Conservation (phyloP, 2,113 vertebrate genomes). For the Phyllopteryx taeniolatus region DNA sequence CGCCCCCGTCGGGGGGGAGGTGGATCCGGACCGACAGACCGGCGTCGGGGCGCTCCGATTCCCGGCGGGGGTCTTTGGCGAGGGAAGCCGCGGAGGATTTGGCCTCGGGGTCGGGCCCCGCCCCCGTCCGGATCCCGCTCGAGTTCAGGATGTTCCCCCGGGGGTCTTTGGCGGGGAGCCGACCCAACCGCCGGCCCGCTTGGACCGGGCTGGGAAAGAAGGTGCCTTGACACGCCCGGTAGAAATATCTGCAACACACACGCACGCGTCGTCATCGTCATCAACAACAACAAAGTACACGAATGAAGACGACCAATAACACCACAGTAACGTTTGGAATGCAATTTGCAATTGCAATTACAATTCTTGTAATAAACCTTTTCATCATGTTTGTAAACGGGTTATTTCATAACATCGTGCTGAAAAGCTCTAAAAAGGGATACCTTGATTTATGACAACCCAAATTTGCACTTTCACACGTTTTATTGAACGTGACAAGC, state of each 20-base stretch:
- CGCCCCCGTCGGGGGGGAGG: constrained; percentile 55
- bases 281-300: background rate
- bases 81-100: constrained; percentile 27
- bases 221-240: constrained; percentile 86
- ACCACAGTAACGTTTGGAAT: background rate
- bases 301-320: background rate
- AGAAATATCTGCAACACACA: constrained; percentile 80
- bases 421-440: too few species aligned
- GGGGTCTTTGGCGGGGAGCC: constrained; percentile 54
- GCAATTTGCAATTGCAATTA: too few species aligned
- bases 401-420: too few species aligned
- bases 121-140: constrained; percentile 45
- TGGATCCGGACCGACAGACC: constrained; percentile 70
- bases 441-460: too few species aligned
- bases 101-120: constrained; percentile 36
- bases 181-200: constrained; percentile 83
- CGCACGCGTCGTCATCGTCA: constrained; percentile 17
- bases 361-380: background rate
- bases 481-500: background rate
- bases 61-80: constrained; percentile 28
- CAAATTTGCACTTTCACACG: background rate
- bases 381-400: background rate
- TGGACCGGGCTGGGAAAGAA: constrained; percentile 87
- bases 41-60: constrained; percentile 49
- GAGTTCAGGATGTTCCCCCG: constrained; percentile 69